phyloP scores from a whole-genome alignment of 2,888 invertebrate genomes.

The Chloromyia formosa region DNA sequence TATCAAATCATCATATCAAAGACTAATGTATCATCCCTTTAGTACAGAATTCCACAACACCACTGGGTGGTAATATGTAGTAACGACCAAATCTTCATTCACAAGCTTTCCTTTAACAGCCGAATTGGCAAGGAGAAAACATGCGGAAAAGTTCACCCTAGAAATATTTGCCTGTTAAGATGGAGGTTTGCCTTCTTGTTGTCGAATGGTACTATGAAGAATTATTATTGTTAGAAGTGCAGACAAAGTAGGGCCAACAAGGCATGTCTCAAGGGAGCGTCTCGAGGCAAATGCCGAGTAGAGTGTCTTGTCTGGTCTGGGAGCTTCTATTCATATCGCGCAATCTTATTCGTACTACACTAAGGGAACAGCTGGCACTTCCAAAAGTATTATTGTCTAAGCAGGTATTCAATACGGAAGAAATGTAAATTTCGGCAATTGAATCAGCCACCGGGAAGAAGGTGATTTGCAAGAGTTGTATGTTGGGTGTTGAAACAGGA shows the following conservation, averaged over 20 bases:
- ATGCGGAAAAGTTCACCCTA: slow-evolving; percentile 37
- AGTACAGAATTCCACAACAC: neutral
- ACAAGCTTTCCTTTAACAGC: slow-evolving; percentile 12
- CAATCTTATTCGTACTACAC: neutral
- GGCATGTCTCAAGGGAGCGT: slow-evolving; percentile 13
- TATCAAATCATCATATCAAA: slow-evolving; percentile 22
- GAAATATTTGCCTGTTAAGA: slow-evolving; percentile 31
- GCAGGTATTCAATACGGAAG: slow-evolving; percentile 20
- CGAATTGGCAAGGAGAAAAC: slow-evolving; percentile 4
- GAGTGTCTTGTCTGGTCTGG: slow-evolving; percentile 1
- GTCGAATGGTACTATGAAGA: slow-evolving; percentile 18
- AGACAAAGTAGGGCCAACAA: neutral
- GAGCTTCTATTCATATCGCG: neutral
- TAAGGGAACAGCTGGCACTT: slow-evolving; percentile 3
- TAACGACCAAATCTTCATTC: neutral
- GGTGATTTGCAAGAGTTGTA: neutral
- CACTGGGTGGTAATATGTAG: no score
- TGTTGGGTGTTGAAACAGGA: neutral
- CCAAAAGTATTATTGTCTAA: neutral
- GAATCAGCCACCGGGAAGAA: no score
- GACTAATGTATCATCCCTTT: neutral
- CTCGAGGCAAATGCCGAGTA: neutral
- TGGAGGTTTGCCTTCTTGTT: slow-evolving; percentile 32
- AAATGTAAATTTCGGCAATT: neutral
- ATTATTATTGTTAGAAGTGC: slow-evolving; percentile 8